Evolutionary conservation across 1,140 invertebrate species (phyloP).

Genomic region (Phthorimaea operculella): DNA sequence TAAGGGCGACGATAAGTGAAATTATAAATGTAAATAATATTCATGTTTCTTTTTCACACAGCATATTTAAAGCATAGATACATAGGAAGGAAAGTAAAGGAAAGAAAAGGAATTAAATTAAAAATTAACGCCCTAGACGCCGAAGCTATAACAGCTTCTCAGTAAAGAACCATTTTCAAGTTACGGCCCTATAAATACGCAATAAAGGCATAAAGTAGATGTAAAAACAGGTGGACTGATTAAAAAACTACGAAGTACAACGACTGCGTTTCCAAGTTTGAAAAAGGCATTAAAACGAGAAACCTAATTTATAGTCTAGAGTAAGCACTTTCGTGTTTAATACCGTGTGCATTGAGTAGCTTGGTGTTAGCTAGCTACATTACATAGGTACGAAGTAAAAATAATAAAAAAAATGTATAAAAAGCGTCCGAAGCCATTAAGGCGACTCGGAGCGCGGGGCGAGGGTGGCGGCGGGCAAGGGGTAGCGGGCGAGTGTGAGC

Average conservation of each 20-base stretch:
- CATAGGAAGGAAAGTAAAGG: no score
- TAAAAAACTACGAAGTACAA: neutral
- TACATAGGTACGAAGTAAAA: conserved; percentile 20
- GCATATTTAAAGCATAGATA: no score
- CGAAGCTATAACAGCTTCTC: no score
- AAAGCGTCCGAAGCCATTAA: conserved; percentile 49
- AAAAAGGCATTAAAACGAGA: neutral
- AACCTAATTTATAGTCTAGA: neutral
- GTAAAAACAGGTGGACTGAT: no score
- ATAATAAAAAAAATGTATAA: conserved; percentile 49
- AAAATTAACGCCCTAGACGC: no score
- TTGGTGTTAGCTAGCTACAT: conserved; percentile 5
- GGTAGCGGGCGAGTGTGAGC: conserved; percentile 21
- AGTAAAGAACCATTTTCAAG: no score
- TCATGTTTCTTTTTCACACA: no score
- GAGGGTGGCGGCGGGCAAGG: conserved; percentile 18
- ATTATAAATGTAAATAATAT: no score
- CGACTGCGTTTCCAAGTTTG: neutral
- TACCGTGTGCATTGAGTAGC: neutral
- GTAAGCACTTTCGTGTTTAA: neutral
- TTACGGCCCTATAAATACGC: no score
- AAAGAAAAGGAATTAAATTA: no score
- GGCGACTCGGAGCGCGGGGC: conserved; percentile 23
- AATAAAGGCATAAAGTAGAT: no score
- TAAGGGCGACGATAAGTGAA: no score